Evolutionary conservation across 1,140 invertebrate genomes (phyloP), one percentile per base, ranked within the genome.

Genomic region (Hirudo medicinalis): DNA sequence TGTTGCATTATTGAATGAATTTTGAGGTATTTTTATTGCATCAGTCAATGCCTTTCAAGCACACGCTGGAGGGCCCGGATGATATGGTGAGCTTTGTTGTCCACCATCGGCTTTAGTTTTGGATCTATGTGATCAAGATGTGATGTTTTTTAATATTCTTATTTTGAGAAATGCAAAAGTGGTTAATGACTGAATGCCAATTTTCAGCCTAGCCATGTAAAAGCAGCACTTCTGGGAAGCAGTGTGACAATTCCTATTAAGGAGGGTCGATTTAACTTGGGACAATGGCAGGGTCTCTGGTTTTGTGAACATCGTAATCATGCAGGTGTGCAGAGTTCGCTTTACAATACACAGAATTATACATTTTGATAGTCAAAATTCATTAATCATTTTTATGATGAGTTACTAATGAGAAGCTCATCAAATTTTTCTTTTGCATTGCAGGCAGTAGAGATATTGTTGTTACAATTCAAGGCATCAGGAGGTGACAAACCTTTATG

Each of bases 211-310:
- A 94, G 93, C 74, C 94, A 97, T 80, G 91, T 95, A 74, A 97
- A 97, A 83, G 91, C 93, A 70, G 94, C 92, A 82, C 94, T 97
- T 81, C 85, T 97, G 75, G 93, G 94, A 75, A 94, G 92, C 71
- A 94, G 91, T 75, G 84, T 97, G 76, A 95, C 91, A 78, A 91
- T 97, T 78, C 93, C 94, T 75, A 93, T 97, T 78, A 93, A 92
- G 73, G 91, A 96, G 79, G 93, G 94, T 70, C 91, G 93, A 82
- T 85, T 97, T 75, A 93, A 92, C 78, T 84, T 97, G 74, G 94
- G 94, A 71, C 94, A 91, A 76, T 97, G 93, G 93, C 94, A 97
- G 85, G 94, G 94, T 71, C 89, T 97, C 74, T 97, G 94, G 94
- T 85, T 97, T 73, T 96, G 93, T 85, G 94, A 97, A 84, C 94